Base-by-base conservation (phyloP, 2,797 vertebrate species). In the Hemibagrus guttatus region DNA sequence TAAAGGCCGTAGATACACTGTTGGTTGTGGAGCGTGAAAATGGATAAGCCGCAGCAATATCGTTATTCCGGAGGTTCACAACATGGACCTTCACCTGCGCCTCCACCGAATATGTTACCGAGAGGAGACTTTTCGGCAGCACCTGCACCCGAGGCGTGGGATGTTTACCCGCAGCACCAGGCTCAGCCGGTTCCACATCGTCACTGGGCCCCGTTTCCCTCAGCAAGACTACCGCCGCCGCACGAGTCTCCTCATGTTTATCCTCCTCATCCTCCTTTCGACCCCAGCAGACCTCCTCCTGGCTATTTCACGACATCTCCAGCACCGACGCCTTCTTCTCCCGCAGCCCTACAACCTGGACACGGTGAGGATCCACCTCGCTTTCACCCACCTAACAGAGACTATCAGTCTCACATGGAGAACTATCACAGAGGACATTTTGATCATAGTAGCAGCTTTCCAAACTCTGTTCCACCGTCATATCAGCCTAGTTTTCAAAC, bases 271-370 rank as follows among this genome's bases (percentile, higher is more conserved):
- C 91, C 90, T 0, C 92, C 81, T 0, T 95, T 94, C 46, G 91
- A 95, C 75, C 92, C 91, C 2, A 91, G 90, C 6, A 86, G 93
- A 49, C 94, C 94, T 0, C 95, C 94, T 7, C 95, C 93, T 8
- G 87, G 91, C 0, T 91, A 92, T 58, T 90, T 87, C 56, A 85
- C 54, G 76, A 17, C 87, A 87, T 3, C 78, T 49, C n/a, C 42
- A 54, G 11, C 61, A 52, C 28, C 6, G 11, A 68, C 42, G 8
- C 39, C 42, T 35, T 6, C 84, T 28, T 26, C 52, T 61, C 16
- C 69, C n/a, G 56, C 74, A 61, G 46, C 13, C 26, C 16, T 16
- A n/a, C 31, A 69, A 3, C 49, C 69, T 52, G 80, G 42, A 52
- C 42, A 14, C 16, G 31, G 16, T 52, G 63, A 68, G 5, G 64